A percentile compares a stretch with the other conserved stretches of the same genome.
These are phyloP conservation scores for Archips xylosteana DNA, from an alignment of 2,888 invertebrate species.

Conservation along the genomic window DNA sequence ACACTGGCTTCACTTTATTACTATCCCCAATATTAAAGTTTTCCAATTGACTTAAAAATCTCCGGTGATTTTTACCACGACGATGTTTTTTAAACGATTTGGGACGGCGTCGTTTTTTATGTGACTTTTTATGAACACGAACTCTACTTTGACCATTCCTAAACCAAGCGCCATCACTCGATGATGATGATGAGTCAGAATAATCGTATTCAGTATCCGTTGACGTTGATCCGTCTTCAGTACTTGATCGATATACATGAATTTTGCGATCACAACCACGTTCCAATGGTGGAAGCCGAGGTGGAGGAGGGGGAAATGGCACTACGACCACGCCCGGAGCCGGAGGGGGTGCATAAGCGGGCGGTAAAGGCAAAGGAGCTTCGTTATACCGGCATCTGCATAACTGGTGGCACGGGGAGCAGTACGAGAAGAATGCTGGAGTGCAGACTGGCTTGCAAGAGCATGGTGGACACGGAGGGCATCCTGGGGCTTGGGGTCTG, in stretches of 20 bases:
- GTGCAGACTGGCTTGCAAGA: conserved; percentile 68
- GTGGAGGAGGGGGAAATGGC: conserved; percentile 44
- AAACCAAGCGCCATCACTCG: not conserved
- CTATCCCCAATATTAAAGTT: conserved; percentile 22
- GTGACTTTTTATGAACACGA: not conserved
- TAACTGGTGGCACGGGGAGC: conserved; percentile 70
- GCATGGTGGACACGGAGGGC: conserved; percentile 75
- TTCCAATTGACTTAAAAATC: conserved; percentile 11
- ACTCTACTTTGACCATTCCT: not conserved
- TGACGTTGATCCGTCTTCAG: not conserved
- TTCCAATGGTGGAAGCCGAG: conserved; percentile 1
- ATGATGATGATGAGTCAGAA: conserved; percentile 12
- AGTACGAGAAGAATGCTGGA: conserved; percentile 73
- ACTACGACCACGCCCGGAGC: conserved; percentile 48
- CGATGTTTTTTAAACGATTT: conserved; percentile 22
- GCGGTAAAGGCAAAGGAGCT: conserved; percentile 47
- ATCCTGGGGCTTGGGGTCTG: conserved; percentile 46
- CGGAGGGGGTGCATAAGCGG: conserved; percentile 34
- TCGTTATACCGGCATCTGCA: conserved; percentile 63
- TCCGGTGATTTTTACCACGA: conserved; percentile 35
- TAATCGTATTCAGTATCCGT: conserved; percentile 41
- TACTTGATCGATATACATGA: not conserved
- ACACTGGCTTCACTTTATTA: conserved; percentile 50
- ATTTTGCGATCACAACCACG: not conserved
- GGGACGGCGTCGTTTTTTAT: not conserved